Conservation (phyloP, 1,140 invertebrate species). For the Argopecten irradians region DNA sequence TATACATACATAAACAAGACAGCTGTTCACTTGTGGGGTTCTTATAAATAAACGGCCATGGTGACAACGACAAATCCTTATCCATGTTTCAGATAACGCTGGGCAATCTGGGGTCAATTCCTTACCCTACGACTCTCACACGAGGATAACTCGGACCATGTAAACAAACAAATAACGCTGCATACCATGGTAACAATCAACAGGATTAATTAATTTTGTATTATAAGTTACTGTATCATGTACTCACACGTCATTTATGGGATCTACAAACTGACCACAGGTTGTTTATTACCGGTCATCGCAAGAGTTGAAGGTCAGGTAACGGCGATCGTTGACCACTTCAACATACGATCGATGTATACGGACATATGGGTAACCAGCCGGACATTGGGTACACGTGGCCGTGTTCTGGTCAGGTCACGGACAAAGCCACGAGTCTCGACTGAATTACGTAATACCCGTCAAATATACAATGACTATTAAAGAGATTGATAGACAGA, state of each 20-base stretch:
- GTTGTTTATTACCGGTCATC: neutral
- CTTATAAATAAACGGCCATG: no score
- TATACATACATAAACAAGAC: no score
- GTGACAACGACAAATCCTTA: neutral
- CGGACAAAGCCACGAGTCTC: no score
- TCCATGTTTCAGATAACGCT: neutral
- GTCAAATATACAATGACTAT: no score
- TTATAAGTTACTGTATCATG: neutral
- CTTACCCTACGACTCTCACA: neutral
- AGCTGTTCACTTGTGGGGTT: no score
- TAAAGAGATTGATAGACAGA: no score
- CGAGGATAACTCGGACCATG: neutral
- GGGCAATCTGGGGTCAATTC: neutral
- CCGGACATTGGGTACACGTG: neutral
- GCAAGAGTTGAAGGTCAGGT: neutral
- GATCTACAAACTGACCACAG: neutral
- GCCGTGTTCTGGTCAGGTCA: neutral
- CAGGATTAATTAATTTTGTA: neutral
- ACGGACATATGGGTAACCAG: neutral
- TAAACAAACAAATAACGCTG: neutral
- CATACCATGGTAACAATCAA: neutral
- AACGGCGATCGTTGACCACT: slow-evolving; percentile 10
- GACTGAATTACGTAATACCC: no score
- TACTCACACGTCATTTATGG: neutral
- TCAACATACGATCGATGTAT: neutral